Evolutionary conservation across 2,888 invertebrate species (phyloP).

Genomic region (Unio delphinus): DNA sequence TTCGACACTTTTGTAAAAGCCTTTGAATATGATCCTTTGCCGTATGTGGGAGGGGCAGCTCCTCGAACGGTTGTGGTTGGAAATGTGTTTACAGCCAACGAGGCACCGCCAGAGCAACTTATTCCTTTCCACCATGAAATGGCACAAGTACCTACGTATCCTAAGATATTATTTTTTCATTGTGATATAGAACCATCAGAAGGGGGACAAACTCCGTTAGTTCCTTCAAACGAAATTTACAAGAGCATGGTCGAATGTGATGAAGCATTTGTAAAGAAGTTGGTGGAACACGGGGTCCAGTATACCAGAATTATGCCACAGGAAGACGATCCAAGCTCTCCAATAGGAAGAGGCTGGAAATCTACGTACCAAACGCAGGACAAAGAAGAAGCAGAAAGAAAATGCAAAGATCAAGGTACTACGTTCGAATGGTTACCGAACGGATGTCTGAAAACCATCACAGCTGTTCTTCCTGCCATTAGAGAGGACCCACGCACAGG

Average conservation of each 20-base stretch:
- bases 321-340: conserved; percentile 50
- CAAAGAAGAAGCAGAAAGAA: conserved; percentile 41
- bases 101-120: conserved; percentile 54
- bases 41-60: conserved; percentile 57
- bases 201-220: conserved; percentile 57
- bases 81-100: conserved; percentile 56
- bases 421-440: conserved; percentile 48
- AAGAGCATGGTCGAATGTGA: conserved; percentile 29
- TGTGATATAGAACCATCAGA: conserved; percentile 43
- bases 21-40: conserved; percentile 43
- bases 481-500: conserved; percentile 44
- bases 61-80: conserved; percentile 42
- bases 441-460: conserved; percentile 52
- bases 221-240: conserved; percentile 47
- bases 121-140: conserved; percentile 63
- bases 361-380: conserved; percentile 50
- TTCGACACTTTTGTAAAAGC: conserved; percentile 51
- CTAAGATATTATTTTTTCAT: conserved; percentile 50
- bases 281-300: conserved; percentile 40
- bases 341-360: conserved; percentile 61
- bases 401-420: conserved; percentile 44
- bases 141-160: conserved; percentile 58
- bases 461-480: conserved; percentile 46
- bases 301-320: conserved; percentile 52
- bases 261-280: conserved; percentile 39